Percentiles rank a stretch among this genome's conserved stretches.
These are phyloP conservation scores for Rhinogobius similis DNA, from an alignment of 2,113 vertebrate genomes.

Conservation along the genomic window DNA sequence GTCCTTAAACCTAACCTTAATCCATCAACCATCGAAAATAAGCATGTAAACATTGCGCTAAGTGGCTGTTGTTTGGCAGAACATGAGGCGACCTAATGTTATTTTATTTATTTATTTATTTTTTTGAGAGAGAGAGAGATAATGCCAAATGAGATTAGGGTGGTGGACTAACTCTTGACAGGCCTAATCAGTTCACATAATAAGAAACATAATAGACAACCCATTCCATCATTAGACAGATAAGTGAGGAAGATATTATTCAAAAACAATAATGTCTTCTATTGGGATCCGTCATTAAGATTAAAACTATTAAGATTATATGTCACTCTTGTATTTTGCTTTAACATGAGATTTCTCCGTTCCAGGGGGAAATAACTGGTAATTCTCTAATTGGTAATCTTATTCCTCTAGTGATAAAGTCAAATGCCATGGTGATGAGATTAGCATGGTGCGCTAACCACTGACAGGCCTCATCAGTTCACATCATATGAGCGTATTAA, in stretches of 20 bases:
- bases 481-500: conserved; percentile 44
- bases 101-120: no score
- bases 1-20: background rate
- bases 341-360: background rate
- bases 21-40: background rate
- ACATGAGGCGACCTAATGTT: no score
- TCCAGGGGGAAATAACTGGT: background rate
- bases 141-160: background rate
- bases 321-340: background rate
- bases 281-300: background rate
- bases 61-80: background rate
- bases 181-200: background rate
- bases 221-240: background rate
- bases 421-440: conserved; percentile 52
- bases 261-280: background rate
- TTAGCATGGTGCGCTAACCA: conserved; percentile 63
- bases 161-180: background rate
- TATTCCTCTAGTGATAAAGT: background rate
- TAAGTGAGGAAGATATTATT: background rate
- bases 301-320: background rate
- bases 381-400: background rate
- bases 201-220: background rate
- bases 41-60: background rate
- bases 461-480: conserved; percentile 73
- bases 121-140: no score